phyloP scores from a whole-genome alignment of 2,888 invertebrate species.

The Morpho achilles region DNA sequence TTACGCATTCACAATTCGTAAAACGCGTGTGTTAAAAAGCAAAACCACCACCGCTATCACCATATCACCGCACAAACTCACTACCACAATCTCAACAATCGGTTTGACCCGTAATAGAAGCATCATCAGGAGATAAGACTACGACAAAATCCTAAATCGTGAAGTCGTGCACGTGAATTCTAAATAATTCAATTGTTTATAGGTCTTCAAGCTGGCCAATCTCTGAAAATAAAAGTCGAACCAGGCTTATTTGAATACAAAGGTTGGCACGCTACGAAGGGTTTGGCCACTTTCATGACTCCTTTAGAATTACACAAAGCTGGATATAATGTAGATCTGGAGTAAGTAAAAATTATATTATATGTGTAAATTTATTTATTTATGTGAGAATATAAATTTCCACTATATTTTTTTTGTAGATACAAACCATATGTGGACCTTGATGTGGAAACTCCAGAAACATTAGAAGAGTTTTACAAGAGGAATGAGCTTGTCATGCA shows the following conservation, averaged over 20 bases:
- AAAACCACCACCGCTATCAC: no score
- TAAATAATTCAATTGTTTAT: constrained; percentile 18
- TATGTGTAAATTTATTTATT: no score
- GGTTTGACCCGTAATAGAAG: no score
- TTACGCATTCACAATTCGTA: no score
- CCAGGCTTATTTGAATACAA: constrained; percentile 97
- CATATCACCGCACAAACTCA: no score
- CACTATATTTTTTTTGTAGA: constrained; percentile 39
- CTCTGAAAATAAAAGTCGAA: constrained; percentile 87
- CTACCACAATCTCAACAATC: no score
- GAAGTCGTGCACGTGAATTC: no score
- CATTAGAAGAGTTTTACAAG: constrained; percentile 75
- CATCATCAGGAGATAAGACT: no score
- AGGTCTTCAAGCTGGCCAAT: constrained; percentile 78
- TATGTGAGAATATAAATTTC: no score
- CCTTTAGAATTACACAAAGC: constrained; percentile 83
- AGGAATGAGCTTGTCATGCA: constrained; percentile 62
- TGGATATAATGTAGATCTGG: constrained; percentile 86
- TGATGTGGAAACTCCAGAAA: constrained; percentile 53
- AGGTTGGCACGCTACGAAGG: constrained; percentile 90
- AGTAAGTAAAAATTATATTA: no score
- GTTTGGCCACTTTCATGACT: constrained; percentile 88
- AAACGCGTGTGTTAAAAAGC: no score
- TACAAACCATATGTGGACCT: constrained; percentile 62
- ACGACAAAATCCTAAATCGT: no score